Base-by-base conservation (phyloP, 2,797 vertebrate species). In the Nyctalus aviator region DNA sequence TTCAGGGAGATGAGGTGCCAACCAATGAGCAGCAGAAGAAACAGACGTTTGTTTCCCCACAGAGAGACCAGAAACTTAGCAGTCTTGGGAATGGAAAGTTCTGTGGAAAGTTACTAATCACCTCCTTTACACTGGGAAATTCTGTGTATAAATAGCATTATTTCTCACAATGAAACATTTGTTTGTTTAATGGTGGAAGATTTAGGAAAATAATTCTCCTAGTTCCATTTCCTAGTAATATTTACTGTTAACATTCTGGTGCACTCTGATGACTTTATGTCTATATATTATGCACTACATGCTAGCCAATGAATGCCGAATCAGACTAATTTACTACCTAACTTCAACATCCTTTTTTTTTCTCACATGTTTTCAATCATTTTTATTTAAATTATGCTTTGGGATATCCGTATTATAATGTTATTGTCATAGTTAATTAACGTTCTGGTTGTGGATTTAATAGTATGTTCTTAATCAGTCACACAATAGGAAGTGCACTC, bases 361-460 rank as follows among this genome's bases (percentile, higher is more conserved):
- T n/a, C n/a, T n/a, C n/a, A 79, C 3, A 88, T 6, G 25, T 75
- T 8, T 32, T 93, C 44, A 78, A 53, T 66, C 68, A 76, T 37
- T 17, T 44, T 73, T 90, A 88, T 72, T 72, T 92, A 94, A 82
- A 69, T 48, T 11, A 68, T 64, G 14, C 17, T 73, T 84, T 93
- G 30, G 0, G 50, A 85, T 59, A 14, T 72, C 46, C 30, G 96
- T 46, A n/a, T 27, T 48, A 86, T 53, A 78, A 66, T 27, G 32
- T 35, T 78, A 86, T 10, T 75, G 32, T 9, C 30, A 55, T 27
- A 50, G 59, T 66, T 90, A 84, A 82, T 90, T 69, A 75, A 44
- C n/a, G 76, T 76, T 86, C 14, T 17, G 8, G 32, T 44, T 72
- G 37, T 50, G 41, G 30, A 84, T 77, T 83, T 81, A 72, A 83